Percentiles rank a stretch among this genome's conserved stretches.
These are phyloP conservation scores for Ceyx cyanopectus DNA, from an alignment of 2,113 vertebrate genomes.

Conservation along the genomic window DNA sequence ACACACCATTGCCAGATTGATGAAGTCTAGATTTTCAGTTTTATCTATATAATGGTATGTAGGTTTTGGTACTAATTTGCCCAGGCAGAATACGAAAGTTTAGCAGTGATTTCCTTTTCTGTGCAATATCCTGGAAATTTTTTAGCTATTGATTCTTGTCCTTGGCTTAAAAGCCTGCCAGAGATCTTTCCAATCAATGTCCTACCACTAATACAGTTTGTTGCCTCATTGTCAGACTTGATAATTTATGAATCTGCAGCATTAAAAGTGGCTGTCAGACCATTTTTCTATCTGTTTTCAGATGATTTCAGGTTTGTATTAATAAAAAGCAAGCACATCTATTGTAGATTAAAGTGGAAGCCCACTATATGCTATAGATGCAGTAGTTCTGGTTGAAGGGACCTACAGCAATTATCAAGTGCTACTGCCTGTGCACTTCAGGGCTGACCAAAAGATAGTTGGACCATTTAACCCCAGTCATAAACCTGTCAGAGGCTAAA, in stretches of 20 bases:
- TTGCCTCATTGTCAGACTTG: background rate
- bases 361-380: background rate
- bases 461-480: background rate
- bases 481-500: background rate
- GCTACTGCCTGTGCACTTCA: background rate
- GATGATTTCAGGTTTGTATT: background rate
- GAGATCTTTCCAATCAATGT: background rate
- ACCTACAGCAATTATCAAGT: background rate
- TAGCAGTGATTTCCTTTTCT: background rate
- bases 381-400: background rate
- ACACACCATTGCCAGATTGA: background rate
- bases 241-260: background rate
- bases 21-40: slow-evolving; percentile 12
- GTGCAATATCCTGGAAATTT: background rate
- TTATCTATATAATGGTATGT: background rate
- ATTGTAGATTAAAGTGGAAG: background rate
- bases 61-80: background rate
- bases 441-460: background rate
- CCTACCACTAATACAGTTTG: background rate
- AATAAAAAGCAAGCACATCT: background rate
- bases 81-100: background rate
- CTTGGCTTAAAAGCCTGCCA: background rate
- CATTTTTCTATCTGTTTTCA: background rate
- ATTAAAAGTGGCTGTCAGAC: background rate
- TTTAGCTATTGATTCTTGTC: background rate